These are phyloP conservation scores for Poeciliopsis retropinna DNA, from an alignment of 2,113 vertebrate species.

Conservation along the genomic window DNA sequence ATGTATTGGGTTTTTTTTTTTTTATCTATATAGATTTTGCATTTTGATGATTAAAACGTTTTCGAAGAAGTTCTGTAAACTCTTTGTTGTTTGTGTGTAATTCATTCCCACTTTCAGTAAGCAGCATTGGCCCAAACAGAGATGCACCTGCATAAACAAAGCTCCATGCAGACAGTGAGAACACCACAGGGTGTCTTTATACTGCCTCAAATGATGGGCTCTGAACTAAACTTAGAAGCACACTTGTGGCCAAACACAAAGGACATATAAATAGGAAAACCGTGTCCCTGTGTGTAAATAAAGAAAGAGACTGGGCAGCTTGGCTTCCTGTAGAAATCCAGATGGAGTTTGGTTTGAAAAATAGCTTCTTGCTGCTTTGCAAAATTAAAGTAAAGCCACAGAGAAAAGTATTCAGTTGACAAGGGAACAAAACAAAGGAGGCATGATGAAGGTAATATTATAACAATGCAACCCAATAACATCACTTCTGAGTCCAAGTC, in stretches of 20 bases:
- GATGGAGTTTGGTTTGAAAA: conserved; percentile 34
- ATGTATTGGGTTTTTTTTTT: background rate
- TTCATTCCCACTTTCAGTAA: background rate
- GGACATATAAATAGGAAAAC: conserved; percentile 1
- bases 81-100: background rate
- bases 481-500: background rate
- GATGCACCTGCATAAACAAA: background rate
- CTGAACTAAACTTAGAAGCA: conserved; percentile 1
- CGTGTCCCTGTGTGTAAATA: background rate
- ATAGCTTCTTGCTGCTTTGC: conserved; percentile 24
- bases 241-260: conserved; percentile 41
- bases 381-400: conserved; percentile 25
- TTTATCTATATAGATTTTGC: background rate
- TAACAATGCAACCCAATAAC: conserved; percentile 5
- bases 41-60: background rate
- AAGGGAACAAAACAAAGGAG: conserved; percentile 23
- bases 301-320: conserved; percentile 3
- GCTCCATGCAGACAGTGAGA: background rate
- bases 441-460: conserved; percentile 28
- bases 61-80: background rate
- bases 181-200: background rate
- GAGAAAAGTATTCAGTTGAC: background rate
- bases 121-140: background rate
- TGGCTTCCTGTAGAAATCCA: conserved; percentile 55
- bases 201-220: background rate